Percentiles rank a stretch among this genome's conserved stretches.
Evolutionary conservation across 2,113 vertebrate species (phyloP).

Genomic region (Neodontobutis hainanensis): DNA sequence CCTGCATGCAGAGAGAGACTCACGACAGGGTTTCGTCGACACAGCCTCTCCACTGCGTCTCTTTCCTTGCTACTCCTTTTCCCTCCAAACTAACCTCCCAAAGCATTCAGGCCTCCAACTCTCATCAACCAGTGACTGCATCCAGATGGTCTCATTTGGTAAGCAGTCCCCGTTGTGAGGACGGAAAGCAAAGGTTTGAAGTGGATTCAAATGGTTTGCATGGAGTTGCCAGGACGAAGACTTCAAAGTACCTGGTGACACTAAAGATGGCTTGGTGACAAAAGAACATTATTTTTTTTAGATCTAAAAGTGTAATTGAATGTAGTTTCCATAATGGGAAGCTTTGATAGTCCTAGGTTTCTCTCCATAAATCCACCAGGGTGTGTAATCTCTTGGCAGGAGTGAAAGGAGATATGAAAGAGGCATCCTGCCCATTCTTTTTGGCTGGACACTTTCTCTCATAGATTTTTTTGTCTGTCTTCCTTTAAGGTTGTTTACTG

Average conservation of each 20-base stretch:
- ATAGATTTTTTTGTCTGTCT: too few relatives aligned
- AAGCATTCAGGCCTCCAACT: not conserved
- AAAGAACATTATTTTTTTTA: not conserved
- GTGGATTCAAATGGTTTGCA: not conserved
- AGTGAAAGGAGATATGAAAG: not conserved
- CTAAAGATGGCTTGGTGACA: not conserved
- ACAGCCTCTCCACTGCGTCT: not conserved
- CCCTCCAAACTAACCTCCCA: not conserved
- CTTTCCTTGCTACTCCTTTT: not conserved
- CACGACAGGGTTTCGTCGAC: constrained; percentile 4
- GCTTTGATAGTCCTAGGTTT: not conserved
- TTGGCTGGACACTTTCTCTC: not conserved
- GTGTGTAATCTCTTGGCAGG: constrained; percentile 2
- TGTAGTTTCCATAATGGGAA: not conserved
- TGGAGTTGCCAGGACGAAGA: not conserved
- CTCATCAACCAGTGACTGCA: constrained; percentile 6
- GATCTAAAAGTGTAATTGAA: not conserved
- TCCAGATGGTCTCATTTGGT: constrained; percentile 2
- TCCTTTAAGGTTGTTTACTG: constrained; percentile 5
- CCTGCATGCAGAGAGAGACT: constrained; percentile 52
- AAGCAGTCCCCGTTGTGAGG: not conserved
- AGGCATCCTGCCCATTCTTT: constrained; percentile 2
- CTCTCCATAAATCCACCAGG: not conserved
- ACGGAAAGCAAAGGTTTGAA: not conserved
- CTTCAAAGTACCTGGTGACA: not conserved